Evolutionary conservation across 2,888 invertebrate species (phyloP), one percentile per base, ranked within the genome.

Genomic region (Eilema caniola): DNA sequence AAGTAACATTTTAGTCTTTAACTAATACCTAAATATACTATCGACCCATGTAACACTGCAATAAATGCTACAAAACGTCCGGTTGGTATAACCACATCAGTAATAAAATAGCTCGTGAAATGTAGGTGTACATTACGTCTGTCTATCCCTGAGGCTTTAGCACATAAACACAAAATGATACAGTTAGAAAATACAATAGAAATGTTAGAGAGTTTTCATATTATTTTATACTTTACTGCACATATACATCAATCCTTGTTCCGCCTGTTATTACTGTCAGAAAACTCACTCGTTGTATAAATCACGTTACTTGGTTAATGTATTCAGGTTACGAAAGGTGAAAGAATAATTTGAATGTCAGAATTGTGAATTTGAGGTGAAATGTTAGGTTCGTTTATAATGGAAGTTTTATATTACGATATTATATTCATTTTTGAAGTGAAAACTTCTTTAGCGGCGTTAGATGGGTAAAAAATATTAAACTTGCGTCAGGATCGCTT

Each of bases 181-280:
- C 10, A 8, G 62, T 60, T 56, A 31, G 37, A 25, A 16, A 65
- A 70, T 66, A 77, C 73, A 74, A 75, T 47, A 72, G 65, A 65
- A 71, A 62, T 66, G 24, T 61, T 37, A 20, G 28, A 57, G 67
- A 23, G 33, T 23, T 12, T 56, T 47, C n/a, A 37, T 69, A 70
- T 75, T 77, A 82, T 74, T 73, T 77, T 67, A 63, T 67, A 67
- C 53, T 60, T 64, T 57, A 33, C 28, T 23, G 59, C 56, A 71
- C 60, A 69, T 69, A 69, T 71, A 65, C 78, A 82, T 82, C 71
- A 82, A 82, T 82, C 80, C 61, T 70, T 77, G 79, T 82, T 75
- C 56, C 65, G 66, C 59, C 37, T 66, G 67, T 77, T 71, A 80
- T 80, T 78, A 75, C 70, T 70, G 76, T 78, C 70, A 75, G 70